A percentile compares a stretch with the other conserved stretches of the same genome.
Evolutionary conservation across 2,888 invertebrate genomes (phyloP).

Genomic region (Vanessa cardui): DNA sequence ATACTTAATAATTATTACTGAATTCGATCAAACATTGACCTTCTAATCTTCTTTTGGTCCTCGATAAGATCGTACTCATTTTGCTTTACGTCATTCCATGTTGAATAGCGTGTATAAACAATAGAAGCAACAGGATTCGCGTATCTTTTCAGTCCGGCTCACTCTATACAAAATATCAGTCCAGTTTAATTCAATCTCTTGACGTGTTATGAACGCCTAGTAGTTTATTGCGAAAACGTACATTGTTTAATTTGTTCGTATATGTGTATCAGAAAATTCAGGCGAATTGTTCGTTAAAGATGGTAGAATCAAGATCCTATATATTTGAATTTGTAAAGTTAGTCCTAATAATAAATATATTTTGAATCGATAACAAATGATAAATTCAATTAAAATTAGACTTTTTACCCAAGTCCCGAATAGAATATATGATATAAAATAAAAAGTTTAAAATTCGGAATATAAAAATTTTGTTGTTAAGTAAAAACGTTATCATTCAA

Average conservation of each 20-base stretch:
- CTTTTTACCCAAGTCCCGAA: too few species aligned
- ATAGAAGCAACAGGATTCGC: conserved; percentile 1
- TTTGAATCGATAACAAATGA: too few species aligned
- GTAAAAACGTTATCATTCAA: too few species aligned
- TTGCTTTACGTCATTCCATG: conserved; percentile 1
- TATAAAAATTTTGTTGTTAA: too few species aligned
- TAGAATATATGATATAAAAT: too few species aligned
- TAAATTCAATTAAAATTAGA: too few species aligned
- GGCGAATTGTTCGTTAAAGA: neutral
- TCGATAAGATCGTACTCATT: conserved; percentile 1
- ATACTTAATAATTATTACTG: neutral
- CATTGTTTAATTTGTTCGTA: neutral
- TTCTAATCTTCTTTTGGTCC: neutral
- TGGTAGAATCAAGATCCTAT: neutral
- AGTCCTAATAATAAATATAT: neutral
- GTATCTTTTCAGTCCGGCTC: neutral
- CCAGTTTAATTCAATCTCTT: conserved; percentile 15
- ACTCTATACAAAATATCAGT: neutral
- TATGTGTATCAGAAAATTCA: neutral
- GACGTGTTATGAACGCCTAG: conserved; percentile 27
- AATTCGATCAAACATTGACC: neutral
- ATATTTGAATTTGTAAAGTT: conserved; percentile 16
- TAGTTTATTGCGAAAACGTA: neutral
- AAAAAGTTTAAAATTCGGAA: too few species aligned
- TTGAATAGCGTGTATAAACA: conserved; percentile 1